Conservation (phyloP, 2,113 vertebrate genomes). For the Rhabdornis inornatus region DNA sequence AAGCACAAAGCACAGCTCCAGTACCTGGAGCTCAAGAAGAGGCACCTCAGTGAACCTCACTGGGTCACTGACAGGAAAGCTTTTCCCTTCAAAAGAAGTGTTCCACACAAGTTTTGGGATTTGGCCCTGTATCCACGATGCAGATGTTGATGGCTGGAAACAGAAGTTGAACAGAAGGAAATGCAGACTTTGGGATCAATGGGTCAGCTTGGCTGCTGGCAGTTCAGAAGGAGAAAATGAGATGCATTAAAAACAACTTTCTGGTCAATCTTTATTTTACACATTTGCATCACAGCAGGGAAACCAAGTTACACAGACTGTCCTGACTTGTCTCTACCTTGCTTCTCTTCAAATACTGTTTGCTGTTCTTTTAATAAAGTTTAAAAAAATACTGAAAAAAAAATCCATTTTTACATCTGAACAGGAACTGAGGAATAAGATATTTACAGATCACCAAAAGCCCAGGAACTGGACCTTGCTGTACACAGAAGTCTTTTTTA, state of each 20-base stretch:
- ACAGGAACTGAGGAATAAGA: background rate
- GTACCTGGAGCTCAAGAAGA: background rate
- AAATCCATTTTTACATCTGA: background rate
- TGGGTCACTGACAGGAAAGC: background rate
- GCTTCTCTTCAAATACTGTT: background rate
- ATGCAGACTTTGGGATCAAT: background rate
- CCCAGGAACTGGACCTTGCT: background rate
- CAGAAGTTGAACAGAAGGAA: background rate
- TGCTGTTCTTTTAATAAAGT: constrained; percentile 1
- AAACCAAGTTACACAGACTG: constrained; percentile 18
- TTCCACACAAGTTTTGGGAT: background rate
- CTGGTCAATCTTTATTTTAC: constrained; percentile 67
- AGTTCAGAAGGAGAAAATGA: background rate
- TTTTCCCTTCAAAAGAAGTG: background rate
- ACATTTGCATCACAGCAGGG: constrained; percentile 45
- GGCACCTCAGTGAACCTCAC: background rate
- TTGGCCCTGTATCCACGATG: background rate
- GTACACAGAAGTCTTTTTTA: background rate
- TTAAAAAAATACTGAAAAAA: constrained; percentile 50
- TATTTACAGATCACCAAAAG: constrained; percentile 13
- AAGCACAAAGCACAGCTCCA: background rate
- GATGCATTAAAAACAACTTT: background rate
- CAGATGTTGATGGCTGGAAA: background rate
- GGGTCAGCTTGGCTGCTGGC: background rate
- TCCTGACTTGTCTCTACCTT: background rate